Base-by-base conservation (phyloP, 2,888 invertebrate genomes). In the Pristionchus exspectatus region DNA sequence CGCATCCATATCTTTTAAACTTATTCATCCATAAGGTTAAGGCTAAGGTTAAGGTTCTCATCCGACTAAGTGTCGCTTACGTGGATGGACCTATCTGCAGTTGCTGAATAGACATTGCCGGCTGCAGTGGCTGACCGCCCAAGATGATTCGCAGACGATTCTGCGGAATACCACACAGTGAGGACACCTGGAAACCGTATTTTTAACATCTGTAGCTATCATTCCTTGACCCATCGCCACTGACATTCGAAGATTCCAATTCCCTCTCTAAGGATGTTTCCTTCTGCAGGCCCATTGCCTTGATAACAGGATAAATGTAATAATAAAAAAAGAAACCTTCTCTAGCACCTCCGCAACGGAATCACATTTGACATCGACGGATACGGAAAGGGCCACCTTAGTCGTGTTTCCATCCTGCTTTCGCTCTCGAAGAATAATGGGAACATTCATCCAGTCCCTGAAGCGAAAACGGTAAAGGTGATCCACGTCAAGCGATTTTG, bases 1-100 rank as follows among this genome's bases (percentile, higher is more conserved):
- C n/a, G n/a, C n/a, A n/a, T n/a, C n/a, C n/a, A n/a, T n/a, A n/a
- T n/a, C n/a, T n/a, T n/a, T n/a, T n/a, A n/a, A n/a, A n/a, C n/a
- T n/a, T n/a, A n/a, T n/a, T 44, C 9, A 44, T 44, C 44, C 44
- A 9, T 44, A 44, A 44, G 44, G 44, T 44, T n/a, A n/a, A n/a
- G n/a, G n/a, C n/a, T 44, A 44, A 44, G 44, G 44, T 44, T 9
- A 44, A 44, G 44, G 44, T n/a, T n/a, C 44, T 44, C 44, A 44
- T 44, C 44, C 44, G 10, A 50, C 44, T 9, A 7, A 50, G 44
- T 50, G 12, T 9, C 10, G 4, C 87, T 66, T 24, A 69, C 87
- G 87, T 87, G n/a, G 87, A 59, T 21, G 87, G 87, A 1, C 87
- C 87, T 2, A 87, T n/a, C 27, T 69, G 66, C 69, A 87, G 27